These are phyloP conservation scores for Hormaphis cornu DNA, from an alignment of 1,140 invertebrate species.

Conservation along the genomic window DNA sequence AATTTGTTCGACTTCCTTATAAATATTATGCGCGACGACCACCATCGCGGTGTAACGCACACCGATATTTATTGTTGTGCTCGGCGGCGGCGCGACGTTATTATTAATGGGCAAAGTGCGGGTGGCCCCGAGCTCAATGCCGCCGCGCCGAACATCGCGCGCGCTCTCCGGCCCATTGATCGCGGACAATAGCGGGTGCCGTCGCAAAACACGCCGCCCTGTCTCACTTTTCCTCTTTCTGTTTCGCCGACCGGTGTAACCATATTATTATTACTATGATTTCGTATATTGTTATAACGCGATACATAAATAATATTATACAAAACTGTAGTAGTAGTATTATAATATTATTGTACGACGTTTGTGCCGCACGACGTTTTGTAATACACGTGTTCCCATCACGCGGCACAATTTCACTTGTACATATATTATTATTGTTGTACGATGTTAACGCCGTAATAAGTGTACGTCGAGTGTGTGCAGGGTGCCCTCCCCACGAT, in stretches of 20 bases:
- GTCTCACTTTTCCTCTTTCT: not conserved
- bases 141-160: not conserved
- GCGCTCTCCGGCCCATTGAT: slow-evolving; percentile 19
- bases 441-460: too few relatives aligned
- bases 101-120: slow-evolving; percentile 22
- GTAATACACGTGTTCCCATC: too few relatives aligned
- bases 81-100: slow-evolving; percentile 4
- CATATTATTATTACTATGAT: not conserved
- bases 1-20: slow-evolving; percentile 7
- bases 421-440: too few relatives aligned
- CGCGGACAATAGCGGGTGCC: slow-evolving; percentile 20
- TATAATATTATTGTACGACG: not conserved
- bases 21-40: too few relatives aligned
- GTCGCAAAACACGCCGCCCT: slow-evolving; percentile 31
- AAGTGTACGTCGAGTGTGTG: too few relatives aligned
- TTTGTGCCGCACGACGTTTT: not conserved
- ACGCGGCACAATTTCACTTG: too few relatives aligned
- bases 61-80: too few relatives aligned
- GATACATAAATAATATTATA: too few relatives aligned
- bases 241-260: not conserved
- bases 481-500: too few relatives aligned
- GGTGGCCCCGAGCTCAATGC: slow-evolving; percentile 11
- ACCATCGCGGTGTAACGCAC: too few relatives aligned
- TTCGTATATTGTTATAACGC: not conserved
- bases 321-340: not conserved